Evolutionary conservation across 2,797 vertebrate genomes (phyloP), one percentile per base, ranked within the genome.

Genomic region (Cossypha niveicapilla): DNA sequence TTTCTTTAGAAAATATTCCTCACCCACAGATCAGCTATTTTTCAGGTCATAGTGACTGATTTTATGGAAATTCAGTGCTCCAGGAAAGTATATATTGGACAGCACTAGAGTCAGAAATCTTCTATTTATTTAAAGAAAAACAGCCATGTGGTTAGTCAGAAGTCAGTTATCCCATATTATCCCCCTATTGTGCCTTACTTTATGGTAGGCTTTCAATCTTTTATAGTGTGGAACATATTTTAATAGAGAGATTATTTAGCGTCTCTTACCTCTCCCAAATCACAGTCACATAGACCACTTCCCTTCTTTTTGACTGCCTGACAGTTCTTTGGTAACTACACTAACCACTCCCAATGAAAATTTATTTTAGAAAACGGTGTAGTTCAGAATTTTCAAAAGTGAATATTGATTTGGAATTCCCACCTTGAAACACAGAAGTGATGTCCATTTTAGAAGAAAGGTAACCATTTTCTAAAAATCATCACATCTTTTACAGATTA

Each of bases 91-190:
- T 85, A 56, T 67, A 39, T 89, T 94, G 63, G 74, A 86, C 54
- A 87, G 32, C n/a, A 67, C n/a, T 73, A 30, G 28, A 86, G 17
- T 24, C n/a, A 72, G 35, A 92, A 81, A 15, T 73, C 39, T 82
- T 83, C 45, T 78, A 72, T 72, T 88, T 88, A 65, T 84, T 92
- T 87, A 70, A 94, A 79, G 44, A 56, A 93, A 93, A 93, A 70
- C 18, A 86, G 39, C 11, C 10, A 3, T 67, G 68, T 91, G 71
- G 81, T 85, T 87, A 91, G 77, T 78, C 14, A 7, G 37, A 87
- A 89, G 74, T 56, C 67, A 41, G 30, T 74, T 85, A 70, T 50
- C 11, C 72, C 30, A 34, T 70, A 71, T 71, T 47, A 62, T 79
- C n/a, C 21, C 21, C 4, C 8, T 57, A 28, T 85, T 82, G 22